These are phyloP conservation scores for Sminthurinus aureus DNA, from an alignment of 2,888 invertebrate genomes.

Conservation along the genomic window DNA sequence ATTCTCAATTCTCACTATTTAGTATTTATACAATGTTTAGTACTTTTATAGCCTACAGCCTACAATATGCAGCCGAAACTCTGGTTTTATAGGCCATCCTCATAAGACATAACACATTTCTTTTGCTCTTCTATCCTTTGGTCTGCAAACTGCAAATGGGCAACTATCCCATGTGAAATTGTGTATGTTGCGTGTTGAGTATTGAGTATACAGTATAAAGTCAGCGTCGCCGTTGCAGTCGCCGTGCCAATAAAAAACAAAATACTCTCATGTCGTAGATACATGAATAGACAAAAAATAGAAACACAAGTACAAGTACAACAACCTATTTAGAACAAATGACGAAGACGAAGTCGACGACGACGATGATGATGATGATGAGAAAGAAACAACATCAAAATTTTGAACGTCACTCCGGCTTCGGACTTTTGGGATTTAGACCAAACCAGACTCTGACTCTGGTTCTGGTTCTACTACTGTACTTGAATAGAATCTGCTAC, in stretches of 20 bases:
- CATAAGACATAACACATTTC: too few relatives aligned
- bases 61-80: too few relatives aligned
- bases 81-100: too few relatives aligned
- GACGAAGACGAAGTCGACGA: neutral
- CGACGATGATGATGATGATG: neutral
- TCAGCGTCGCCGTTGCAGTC: neutral
- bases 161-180: conserved; percentile 28
- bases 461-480: too few relatives aligned
- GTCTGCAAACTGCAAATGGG: conserved; percentile 2
- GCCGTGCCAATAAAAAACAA: neutral
- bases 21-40: too few relatives aligned
- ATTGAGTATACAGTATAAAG: too few relatives aligned
- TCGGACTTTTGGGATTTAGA: conserved; percentile 55
- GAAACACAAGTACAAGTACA: neutral
- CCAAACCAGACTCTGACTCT: conserved; percentile 42
- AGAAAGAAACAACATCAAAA: neutral
- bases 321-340: neutral
- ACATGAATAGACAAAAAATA: neutral
- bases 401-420: conserved; percentile 47
- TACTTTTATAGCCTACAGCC: neutral
- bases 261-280: neutral
- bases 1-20: too few relatives aligned
- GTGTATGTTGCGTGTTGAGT: too few relatives aligned
- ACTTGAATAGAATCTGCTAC: conserved; percentile 7
- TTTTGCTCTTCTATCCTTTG: neutral